Conservation (phyloP, 1,140 invertebrate genomes). For the Aporrectodea caliginosa region DNA sequence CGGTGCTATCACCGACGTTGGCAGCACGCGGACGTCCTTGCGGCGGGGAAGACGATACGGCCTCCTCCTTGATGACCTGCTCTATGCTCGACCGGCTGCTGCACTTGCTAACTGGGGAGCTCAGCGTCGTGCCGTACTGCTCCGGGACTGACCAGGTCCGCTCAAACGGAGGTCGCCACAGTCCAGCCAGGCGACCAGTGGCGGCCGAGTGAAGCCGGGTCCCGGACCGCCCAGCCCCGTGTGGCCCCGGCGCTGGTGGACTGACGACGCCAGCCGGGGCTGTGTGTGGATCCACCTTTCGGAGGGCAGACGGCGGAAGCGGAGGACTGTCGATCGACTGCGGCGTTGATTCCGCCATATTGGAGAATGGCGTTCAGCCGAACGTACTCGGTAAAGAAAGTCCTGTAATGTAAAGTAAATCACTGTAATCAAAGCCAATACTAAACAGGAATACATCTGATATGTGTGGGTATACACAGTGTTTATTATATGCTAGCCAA, state of each 20-base stretch:
- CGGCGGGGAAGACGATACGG: background rate
- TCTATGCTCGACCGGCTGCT: constrained; percentile 16
- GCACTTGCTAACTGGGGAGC: constrained; percentile 16
- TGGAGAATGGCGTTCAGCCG: too few relatives aligned
- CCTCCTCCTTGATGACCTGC: constrained; percentile 19
- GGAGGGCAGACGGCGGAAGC: too few relatives aligned
- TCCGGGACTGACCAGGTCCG: constrained; percentile 23
- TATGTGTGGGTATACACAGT: too few relatives aligned
- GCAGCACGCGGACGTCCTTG: background rate
- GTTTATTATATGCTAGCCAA: too few relatives aligned
- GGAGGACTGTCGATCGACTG: background rate
- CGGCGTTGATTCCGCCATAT: background rate
- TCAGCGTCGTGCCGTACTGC: constrained; percentile 6
- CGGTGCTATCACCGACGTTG: background rate
- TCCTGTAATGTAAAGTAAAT: too few relatives aligned
- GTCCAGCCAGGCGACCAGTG: background rate
- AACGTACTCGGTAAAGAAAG: too few relatives aligned
- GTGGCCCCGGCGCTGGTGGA: background rate
- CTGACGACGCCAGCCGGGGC: background rate
- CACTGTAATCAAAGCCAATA: too few relatives aligned
- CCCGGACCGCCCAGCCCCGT: background rate
- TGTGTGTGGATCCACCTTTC: too few relatives aligned
- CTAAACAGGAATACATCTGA: too few relatives aligned
- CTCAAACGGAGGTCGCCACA: constrained; percentile 19
- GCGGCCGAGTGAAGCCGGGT: constrained; percentile 8